Base-by-base conservation (phyloP, 2,888 invertebrate species). In the Ormyrus pomaceus region DNA sequence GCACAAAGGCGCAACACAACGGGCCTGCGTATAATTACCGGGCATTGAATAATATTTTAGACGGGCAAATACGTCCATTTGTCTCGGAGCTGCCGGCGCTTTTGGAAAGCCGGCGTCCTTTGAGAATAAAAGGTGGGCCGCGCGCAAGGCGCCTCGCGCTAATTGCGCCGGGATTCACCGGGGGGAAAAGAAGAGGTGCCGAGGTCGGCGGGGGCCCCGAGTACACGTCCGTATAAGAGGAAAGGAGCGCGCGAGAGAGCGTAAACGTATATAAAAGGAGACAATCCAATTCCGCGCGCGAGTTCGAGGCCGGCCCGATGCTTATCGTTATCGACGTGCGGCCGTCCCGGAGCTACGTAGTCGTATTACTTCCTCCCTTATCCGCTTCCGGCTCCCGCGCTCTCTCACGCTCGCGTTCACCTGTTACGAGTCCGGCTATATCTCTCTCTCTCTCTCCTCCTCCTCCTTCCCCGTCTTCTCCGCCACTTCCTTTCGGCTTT, bases 221-320 rank as follows among this genome's bases (percentile, higher is more conserved):
- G 62, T 46, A n/a, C 2, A 11, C 2, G 58, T 0, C 10, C 11
- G 51, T 34, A 55, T 10, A 7, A 4, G 0, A 64, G 64, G 8
- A 51, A 51, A 64, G 55, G 45, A 71, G 56, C 56, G 56, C 56
- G 65, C 58, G 66, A 5, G 58, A n/a, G 56, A 59, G 76, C 61
- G 69, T 56, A 69, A 77, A 77, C 62, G 70, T 79, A 64, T 72
- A 78, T 80, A 81, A 82, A 77, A 84, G 79, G 69, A 80, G 82
- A 82, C 82, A 84, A 84, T 83, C 82, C 80, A 82, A 84, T 83
- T 82, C 79, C 72, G 72, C 68, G 64, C n/a, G 68, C 45, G 19
- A 65, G 64, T 71, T 48, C 13, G 48, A 55, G 51, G 34, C 66
- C 55, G 55, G 11, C 34, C 59, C 79, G 75, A 79, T 79, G 75